Evolutionary conservation across 2,113 vertebrate species (phyloP).

Genomic region (Psilopsiagon aurifrons): DNA sequence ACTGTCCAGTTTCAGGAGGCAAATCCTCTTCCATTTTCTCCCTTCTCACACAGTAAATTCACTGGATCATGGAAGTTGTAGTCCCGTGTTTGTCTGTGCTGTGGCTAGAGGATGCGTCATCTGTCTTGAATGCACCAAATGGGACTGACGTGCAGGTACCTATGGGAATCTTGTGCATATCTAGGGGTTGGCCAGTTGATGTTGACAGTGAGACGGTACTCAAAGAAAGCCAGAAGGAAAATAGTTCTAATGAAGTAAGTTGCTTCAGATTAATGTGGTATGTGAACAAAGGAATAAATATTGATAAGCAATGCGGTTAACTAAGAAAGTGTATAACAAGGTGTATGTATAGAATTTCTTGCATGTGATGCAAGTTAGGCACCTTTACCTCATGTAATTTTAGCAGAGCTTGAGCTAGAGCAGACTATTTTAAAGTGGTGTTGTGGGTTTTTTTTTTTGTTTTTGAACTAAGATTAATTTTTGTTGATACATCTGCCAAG

Average conservation of each 20-base stretch:
- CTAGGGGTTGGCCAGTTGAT: background rate
- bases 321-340: background rate
- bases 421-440: background rate
- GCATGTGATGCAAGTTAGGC: background rate
- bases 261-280: background rate
- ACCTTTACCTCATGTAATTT: background rate
- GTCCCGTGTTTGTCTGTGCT: rapidly evolving
- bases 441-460: background rate
- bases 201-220: background rate
- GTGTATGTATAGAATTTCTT: background rate
- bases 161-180: background rate
- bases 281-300: background rate
- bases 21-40: background rate
- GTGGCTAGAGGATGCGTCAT: background rate
- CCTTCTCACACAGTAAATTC: background rate
- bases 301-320: background rate
- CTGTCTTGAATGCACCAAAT: background rate
- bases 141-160: background rate
- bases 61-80: background rate
- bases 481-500: background rate
- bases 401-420: background rate
- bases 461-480: background rate
- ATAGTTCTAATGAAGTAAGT: background rate
- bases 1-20: background rate
- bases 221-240: background rate